Conservation (phyloP, 2,113 vertebrate species). For the Eolophus roseicapilla region DNA sequence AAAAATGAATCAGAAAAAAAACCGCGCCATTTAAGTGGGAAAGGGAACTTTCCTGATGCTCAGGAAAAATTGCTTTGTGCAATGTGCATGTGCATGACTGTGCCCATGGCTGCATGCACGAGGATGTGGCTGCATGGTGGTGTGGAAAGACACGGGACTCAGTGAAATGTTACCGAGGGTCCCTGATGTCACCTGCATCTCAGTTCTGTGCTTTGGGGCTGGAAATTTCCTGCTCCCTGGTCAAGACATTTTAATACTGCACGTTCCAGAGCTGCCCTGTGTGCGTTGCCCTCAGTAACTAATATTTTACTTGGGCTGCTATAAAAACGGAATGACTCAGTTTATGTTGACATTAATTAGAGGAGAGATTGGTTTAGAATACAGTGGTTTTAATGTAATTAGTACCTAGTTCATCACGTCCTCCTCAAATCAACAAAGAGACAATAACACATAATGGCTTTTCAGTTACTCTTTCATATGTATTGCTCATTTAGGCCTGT, state of each 20-base stretch:
- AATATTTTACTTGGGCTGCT: neutral
- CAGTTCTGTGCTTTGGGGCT: neutral
- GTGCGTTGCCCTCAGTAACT: fast-evolving
- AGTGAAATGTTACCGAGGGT: neutral
- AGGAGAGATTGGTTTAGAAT: conserved; percentile 20
- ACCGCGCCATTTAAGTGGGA: conserved; percentile 77
- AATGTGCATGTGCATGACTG: fast-evolving
- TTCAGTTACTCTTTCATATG: conserved; percentile 37
- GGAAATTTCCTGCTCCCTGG: neutral
- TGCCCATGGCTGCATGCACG: neutral
- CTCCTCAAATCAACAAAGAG: conserved; percentile 48
- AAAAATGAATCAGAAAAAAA: conserved; percentile 76
- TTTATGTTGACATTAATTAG: conserved; percentile 29
- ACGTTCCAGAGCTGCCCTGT: neutral
- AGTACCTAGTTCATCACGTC: conserved; percentile 38
- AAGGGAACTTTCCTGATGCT: conserved; percentile 70
- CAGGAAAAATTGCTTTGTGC: conserved; percentile 69
- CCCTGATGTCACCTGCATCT: neutral
- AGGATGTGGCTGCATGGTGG: neutral
- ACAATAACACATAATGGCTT: conserved; percentile 26
- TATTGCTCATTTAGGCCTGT: conserved; percentile 31
- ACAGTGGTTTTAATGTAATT: conserved; percentile 36
- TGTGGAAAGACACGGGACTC: neutral
- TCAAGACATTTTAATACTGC: neutral
- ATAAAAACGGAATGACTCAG: neutral